These are phyloP conservation scores for Calameuta pallipes DNA, from an alignment of 2,888 invertebrate genomes.

Conservation along the genomic window DNA sequence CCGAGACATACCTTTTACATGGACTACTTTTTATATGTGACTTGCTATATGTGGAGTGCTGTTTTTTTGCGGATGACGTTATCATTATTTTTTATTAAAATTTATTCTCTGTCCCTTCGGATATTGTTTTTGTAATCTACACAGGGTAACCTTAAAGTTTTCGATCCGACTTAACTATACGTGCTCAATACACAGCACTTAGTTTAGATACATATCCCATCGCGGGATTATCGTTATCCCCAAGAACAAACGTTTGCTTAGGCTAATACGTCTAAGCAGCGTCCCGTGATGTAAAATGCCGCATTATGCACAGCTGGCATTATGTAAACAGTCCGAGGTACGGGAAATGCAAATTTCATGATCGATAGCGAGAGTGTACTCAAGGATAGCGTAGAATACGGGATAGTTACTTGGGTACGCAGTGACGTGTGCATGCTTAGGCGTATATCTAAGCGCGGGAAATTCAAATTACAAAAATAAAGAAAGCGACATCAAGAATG, in stretches of 20 bases:
- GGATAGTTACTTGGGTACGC: background rate
- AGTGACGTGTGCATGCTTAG: background rate
- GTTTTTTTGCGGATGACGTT: background rate
- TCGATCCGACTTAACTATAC: background rate
- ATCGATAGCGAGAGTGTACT: slow-evolving; percentile 19
- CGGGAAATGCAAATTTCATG: slow-evolving; percentile 32
- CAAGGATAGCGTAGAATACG: background rate
- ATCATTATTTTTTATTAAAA: background rate
- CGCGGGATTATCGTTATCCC: background rate
- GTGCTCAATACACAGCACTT: background rate
- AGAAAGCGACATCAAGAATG: background rate
- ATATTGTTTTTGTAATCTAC: background rate
- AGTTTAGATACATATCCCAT: background rate
- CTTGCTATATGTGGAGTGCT: background rate
- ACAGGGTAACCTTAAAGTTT: background rate
- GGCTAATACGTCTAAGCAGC: background rate
- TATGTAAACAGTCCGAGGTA: slow-evolving; percentile 25
- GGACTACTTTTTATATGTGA: background rate
- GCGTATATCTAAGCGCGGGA: background rate
- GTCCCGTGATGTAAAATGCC: slow-evolving; percentile 13
- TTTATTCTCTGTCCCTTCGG: background rate
- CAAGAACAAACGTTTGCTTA: slow-evolving; percentile 7
- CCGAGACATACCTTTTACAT: background rate
- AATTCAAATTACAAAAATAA: background rate
- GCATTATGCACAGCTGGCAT: slow-evolving; percentile 30